phyloP scores from a whole-genome alignment of 2,888 invertebrate species.

The Stegophylla sp. region DNA sequence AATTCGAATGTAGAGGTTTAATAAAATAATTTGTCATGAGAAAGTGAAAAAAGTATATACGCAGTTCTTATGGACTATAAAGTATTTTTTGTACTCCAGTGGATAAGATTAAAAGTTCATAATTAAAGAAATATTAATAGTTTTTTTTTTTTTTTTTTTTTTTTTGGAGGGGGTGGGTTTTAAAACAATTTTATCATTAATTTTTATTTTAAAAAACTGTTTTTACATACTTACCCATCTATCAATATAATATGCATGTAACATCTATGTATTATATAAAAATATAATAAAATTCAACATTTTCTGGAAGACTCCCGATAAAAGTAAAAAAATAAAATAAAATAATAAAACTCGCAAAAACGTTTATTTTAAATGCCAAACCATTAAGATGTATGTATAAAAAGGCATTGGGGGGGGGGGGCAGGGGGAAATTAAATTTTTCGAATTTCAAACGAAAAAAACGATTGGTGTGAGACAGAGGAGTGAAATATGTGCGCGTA shows the following conservation, averaged over 20 bases:
- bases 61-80: no score
- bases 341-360: not conserved
- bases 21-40: not conserved
- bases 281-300: constrained; percentile 27
- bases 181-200: not conserved
- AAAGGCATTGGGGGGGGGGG: no score
- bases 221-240: not conserved
- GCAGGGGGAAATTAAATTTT: no score
- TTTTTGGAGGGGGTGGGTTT: no score
- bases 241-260: not conserved
- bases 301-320: constrained; percentile 12
- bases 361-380: not conserved
- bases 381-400: not conserved
- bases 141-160: not conserved
- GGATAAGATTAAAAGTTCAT: no score
- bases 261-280: not conserved
- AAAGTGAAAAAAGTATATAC: not conserved
- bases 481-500: no score
- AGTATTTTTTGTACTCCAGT: no score
- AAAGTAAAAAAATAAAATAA: not conserved
- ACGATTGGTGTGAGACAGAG: no score
- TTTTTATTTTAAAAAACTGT: not conserved
- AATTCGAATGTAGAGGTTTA: constrained; percentile 40
- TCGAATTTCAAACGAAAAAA: no score
- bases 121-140: not conserved